Percentiles rank a stretch among this genome's conserved stretches.
These are phyloP conservation scores for Anhinga anhinga DNA, from an alignment of 2,113 vertebrate species.

Conservation along the genomic window DNA sequence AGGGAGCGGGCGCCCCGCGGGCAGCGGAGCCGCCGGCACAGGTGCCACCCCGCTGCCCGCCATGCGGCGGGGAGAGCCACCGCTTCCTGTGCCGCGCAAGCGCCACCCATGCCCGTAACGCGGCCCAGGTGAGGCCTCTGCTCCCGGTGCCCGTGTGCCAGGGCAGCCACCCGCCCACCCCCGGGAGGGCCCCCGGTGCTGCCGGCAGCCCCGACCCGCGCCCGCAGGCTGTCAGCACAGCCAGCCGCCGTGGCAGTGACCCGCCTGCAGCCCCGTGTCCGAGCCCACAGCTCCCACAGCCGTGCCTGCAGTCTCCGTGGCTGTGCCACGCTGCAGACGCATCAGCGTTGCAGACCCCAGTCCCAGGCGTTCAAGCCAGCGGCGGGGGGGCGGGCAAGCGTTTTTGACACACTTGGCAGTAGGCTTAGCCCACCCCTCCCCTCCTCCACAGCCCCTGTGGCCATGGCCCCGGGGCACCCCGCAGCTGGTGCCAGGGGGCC, in stretches of 20 bases:
- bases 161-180: accelerated
- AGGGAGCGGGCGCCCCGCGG: neutral
- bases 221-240: neutral
- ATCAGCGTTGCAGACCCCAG: neutral
- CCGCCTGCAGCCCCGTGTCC: neutral
- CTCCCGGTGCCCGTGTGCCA: accelerated
- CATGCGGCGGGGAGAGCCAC: neutral
- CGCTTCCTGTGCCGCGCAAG: neutral
- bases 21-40: accelerated
- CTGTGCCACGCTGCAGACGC: neutral
- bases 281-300: neutral
- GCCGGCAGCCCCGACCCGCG: accelerated
- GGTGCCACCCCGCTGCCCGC: accelerated
- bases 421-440: too few species aligned
- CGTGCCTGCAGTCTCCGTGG: accelerated
- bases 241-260: neutral
- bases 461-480: neutral
- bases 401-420: accelerated
- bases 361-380: neutral
- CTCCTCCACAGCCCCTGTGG: neutral
- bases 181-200: neutral
- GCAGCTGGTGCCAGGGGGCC: neutral
- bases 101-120: accelerated
- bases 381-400: accelerated
- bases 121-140: accelerated